A percentile compares a stretch with the other conserved stretches of the same genome.
Conservation (phyloP, 2,113 vertebrate species). For the Castor canadensis region DNA sequence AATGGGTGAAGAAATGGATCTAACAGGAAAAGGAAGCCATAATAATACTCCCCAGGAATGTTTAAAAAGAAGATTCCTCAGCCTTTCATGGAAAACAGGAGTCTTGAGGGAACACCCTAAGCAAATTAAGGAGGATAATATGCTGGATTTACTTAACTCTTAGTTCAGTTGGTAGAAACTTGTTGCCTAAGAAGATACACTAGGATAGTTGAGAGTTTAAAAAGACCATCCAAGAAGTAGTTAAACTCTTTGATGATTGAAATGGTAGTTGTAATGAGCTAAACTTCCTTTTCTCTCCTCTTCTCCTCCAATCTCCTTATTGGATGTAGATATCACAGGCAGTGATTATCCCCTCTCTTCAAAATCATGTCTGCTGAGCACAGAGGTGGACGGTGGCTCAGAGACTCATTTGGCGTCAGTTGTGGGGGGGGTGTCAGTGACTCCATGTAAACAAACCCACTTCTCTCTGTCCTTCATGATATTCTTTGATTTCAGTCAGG, state of each 20-base stretch:
- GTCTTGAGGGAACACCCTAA: slow-evolving; percentile 38
- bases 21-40: slow-evolving; percentile 76
- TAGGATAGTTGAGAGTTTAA: background rate
- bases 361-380: background rate
- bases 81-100: slow-evolving; percentile 49
- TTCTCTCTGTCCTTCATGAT: background rate
- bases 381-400: background rate
- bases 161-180: slow-evolving; percentile 34
- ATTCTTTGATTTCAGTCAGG: background rate
- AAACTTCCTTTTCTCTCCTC: background rate
- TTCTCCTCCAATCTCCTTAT: background rate
- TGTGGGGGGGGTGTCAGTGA: background rate
- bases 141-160: slow-evolving; percentile 26
- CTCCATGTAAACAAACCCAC: background rate
- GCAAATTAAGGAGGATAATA: slow-evolving; percentile 7
- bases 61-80: background rate
- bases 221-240: background rate
- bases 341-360: background rate
- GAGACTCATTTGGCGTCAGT: background rate
- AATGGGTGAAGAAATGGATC: slow-evolving; percentile 77
- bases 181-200: background rate
- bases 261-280: background rate
- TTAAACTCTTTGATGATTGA: background rate
- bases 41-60: slow-evolving; percentile 71
- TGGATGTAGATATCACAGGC: background rate